These are phyloP conservation scores for Lasiurus cinereus DNA, from an alignment of 2,113 vertebrate genomes.

Conservation along the genomic window DNA sequence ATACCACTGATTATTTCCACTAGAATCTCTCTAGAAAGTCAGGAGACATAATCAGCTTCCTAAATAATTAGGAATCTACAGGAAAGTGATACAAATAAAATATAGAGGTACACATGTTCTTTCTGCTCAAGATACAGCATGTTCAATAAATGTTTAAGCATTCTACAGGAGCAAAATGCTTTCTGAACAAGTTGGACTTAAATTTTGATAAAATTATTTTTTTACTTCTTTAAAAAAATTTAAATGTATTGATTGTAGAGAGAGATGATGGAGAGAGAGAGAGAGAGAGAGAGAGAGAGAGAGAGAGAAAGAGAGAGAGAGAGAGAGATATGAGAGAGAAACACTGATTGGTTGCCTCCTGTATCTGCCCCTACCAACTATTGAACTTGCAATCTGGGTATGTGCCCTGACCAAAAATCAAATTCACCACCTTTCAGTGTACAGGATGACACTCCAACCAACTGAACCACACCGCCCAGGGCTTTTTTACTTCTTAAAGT, in stretches of 20 bases:
- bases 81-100: neutral
- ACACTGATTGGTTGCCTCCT: neutral
- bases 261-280: neutral
- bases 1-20: neutral
- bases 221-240: neutral
- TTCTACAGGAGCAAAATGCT: neutral
- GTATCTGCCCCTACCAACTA: neutral
- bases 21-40: conserved; percentile 27
- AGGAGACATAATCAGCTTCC: neutral
- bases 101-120: neutral
- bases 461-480: too few relatives aligned
- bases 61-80: neutral
- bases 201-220: conserved; percentile 18
- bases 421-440: neutral
- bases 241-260: neutral
- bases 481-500: conserved; percentile 21
- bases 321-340: neutral
- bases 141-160: neutral
- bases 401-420: neutral
- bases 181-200: neutral
- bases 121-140: neutral
- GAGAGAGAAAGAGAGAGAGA: neutral
- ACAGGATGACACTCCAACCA: neutral
- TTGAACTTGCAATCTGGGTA: neutral
- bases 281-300: too few relatives aligned